phyloP scores from a whole-genome alignment of 2,113 vertebrate species.

The Pipra filicauda region DNA sequence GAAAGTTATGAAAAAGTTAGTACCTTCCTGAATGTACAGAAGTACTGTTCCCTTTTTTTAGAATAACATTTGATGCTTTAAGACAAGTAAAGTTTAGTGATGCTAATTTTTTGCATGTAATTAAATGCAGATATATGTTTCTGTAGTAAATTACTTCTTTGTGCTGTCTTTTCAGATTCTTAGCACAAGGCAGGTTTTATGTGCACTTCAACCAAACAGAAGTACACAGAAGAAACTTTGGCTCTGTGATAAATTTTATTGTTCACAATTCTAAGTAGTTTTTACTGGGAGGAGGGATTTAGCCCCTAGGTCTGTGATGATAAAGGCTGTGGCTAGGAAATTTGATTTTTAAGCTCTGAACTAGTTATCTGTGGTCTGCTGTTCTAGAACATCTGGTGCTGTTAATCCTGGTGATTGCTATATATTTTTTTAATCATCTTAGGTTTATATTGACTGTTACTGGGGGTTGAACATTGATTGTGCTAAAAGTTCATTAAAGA shows the following conservation, averaged over 20 bases:
- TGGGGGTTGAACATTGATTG: not conserved
- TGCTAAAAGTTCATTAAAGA: not conserved
- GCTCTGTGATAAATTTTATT: not conserved
- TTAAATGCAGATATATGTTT: not conserved
- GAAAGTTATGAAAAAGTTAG: not conserved
- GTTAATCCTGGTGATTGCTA: slow-evolving; percentile 51
- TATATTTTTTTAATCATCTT: slow-evolving; percentile 32
- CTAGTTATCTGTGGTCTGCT: slow-evolving; percentile 18
- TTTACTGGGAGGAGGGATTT: not conserved
- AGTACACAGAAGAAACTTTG: not conserved
- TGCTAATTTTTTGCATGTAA: not conserved
- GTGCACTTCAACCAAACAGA: not conserved
- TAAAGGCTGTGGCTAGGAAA: slow-evolving; percentile 35
- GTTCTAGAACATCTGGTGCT: slow-evolving; percentile 37
- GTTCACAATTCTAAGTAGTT: not conserved
- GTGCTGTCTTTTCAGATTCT: not conserved
- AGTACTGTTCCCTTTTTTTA: not conserved
- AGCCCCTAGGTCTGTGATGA: not conserved
- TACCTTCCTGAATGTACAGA: not conserved
- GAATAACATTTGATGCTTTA: not conserved
- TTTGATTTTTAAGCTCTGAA: slow-evolving; percentile 59
- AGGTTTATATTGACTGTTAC: slow-evolving; percentile 36
- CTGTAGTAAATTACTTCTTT: not conserved
- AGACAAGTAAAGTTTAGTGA: not conserved
- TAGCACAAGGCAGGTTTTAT: not conserved